A percentile compares a stretch with the other conserved stretches of the same genome.
Conservation (phyloP, 2,797 vertebrate genomes). For the Botia almorhae region DNA sequence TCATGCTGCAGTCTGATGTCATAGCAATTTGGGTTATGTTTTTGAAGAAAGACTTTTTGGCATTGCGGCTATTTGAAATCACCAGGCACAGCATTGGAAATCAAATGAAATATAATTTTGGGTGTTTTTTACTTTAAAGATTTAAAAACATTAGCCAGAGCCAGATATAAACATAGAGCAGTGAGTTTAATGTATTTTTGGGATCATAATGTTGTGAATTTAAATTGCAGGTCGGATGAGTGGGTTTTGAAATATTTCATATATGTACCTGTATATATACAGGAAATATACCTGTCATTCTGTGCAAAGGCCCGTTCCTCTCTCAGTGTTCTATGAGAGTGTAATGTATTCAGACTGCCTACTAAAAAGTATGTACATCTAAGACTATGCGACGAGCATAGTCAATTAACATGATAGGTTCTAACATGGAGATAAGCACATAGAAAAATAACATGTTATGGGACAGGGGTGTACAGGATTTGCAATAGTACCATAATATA, state of each 20-base stretch:
- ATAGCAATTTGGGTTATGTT: not conserved
- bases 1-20: not conserved
- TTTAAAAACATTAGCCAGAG: not conserved
- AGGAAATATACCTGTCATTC: constrained; percentile 82
- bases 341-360: too few relatives aligned
- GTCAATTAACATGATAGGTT: too few relatives aligned
- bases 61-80: not conserved
- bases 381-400: too few relatives aligned
- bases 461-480: too few relatives aligned
- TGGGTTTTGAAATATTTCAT: constrained; percentile 99
- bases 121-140: not conserved
- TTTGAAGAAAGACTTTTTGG: not conserved
- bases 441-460: too few relatives aligned
- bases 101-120: not conserved
- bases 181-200: not conserved
- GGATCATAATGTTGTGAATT: not conserved
- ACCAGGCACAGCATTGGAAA: not conserved
- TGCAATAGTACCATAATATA: too few relatives aligned
- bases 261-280: constrained; percentile 94
- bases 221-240: constrained; percentile 88
- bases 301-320: constrained; percentile 86
- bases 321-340: too few relatives aligned
- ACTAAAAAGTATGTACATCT: too few relatives aligned
- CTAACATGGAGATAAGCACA: too few relatives aligned
- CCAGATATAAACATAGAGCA: not conserved